phyloP scores from a whole-genome alignment of 2,797 vertebrate genomes.

The Tragelaphus oryx region DNA sequence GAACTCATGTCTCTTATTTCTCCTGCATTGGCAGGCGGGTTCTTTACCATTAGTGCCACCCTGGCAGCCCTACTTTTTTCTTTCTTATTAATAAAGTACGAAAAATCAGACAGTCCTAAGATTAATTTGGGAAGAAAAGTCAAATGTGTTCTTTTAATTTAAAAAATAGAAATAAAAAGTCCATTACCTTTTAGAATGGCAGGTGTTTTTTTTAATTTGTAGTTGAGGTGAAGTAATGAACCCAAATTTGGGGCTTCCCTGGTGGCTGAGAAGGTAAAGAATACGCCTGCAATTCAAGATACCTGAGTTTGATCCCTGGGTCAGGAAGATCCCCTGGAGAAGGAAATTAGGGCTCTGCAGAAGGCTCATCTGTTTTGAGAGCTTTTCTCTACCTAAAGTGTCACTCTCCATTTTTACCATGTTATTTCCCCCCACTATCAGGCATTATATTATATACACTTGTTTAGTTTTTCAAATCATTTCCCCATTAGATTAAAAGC shows the following conservation, averaged over 20 bases:
- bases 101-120: neutral
- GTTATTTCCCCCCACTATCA: neutral
- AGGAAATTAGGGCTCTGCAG: neutral
- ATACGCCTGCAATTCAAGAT: neutral
- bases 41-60: neutral
- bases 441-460: neutral
- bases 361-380: neutral
- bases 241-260: neutral
- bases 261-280: neutral
- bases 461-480: neutral
- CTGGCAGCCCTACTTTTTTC: neutral
- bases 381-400: neutral
- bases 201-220: neutral
- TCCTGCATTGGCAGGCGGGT: rapidly evolving
- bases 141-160: neutral
- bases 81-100: neutral
- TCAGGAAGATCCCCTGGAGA: neutral
- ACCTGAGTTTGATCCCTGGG: neutral
- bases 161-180: neutral
- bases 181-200: neutral
- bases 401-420: neutral
- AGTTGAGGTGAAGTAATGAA: neutral
- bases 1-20: neutral
- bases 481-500: neutral
- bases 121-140: constrained; percentile 2